A percentile compares a stretch with the other conserved stretches of the same genome.
Conservation (phyloP, 2,113 vertebrate species). For the Motacilla alba region DNA sequence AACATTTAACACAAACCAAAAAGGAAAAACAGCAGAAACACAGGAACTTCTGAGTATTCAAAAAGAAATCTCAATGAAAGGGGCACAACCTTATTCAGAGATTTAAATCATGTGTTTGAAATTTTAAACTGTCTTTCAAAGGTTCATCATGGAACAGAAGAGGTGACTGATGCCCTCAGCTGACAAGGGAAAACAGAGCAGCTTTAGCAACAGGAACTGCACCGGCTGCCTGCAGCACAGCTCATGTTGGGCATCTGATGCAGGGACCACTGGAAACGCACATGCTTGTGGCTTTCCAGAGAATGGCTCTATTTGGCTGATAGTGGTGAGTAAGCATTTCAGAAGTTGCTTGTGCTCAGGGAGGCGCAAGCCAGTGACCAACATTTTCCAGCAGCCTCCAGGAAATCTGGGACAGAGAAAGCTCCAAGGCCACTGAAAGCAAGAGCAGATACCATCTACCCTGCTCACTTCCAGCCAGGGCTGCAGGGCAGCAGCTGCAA, state of each 20-base stretch:
- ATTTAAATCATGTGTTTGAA: background rate
- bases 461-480: background rate
- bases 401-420: background rate
- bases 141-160: background rate
- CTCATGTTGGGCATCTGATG: background rate
- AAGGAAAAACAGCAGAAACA: background rate
- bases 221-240: background rate
- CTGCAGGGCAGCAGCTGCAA: background rate
- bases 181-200: background rate
- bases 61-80: background rate
- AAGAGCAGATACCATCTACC: accelerated
- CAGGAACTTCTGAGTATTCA: background rate
- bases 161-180: background rate
- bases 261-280: background rate
- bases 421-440: background rate
- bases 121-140: background rate
- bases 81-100: background rate
- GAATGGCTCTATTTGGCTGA: background rate
- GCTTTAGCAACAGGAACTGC: background rate
- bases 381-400: background rate
- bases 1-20: background rate
- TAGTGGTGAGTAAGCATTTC: background rate
- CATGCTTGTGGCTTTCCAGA: accelerated
- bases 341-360: background rate
- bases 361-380: background rate